A percentile compares a stretch with the other conserved stretches of the same genome.
Evolutionary conservation across 2,113 vertebrate genomes (phyloP).

Genomic region (Lepisosteus oculatus): DNA sequence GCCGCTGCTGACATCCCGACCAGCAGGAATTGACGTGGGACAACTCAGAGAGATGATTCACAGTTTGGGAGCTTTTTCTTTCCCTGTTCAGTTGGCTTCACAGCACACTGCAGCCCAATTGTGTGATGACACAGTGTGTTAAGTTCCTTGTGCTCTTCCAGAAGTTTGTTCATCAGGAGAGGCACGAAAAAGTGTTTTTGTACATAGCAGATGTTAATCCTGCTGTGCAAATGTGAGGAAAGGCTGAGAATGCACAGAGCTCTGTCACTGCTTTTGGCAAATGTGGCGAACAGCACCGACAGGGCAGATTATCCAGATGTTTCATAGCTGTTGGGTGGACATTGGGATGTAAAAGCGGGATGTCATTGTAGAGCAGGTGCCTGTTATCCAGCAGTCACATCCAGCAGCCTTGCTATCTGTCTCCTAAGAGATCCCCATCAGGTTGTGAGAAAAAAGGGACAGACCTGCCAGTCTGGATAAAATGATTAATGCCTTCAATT

Average conservation of each 20-base stretch:
- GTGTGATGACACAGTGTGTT: too few species aligned
- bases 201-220: conserved; percentile 9
- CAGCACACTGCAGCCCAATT: too few species aligned
- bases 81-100: too few species aligned
- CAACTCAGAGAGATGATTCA: too few species aligned
- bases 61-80: too few species aligned
- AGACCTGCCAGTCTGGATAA: conserved; percentile 27
- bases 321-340: conserved; percentile 11
- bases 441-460: conserved; percentile 18
- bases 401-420: conserved; percentile 18
- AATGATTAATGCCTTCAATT: conserved; percentile 49
- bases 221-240: conserved; percentile 21
- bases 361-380: not conserved
- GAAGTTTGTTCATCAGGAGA: too few species aligned
- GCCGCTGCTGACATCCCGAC: too few species aligned
- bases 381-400: conserved; percentile 17
- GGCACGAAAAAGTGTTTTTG: not conserved
- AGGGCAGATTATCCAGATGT: conserved; percentile 6
- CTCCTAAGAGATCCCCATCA: conserved; percentile 36
- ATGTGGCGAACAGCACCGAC: conserved; percentile 29
- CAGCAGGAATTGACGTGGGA: too few species aligned
- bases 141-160: too few species aligned
- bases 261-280: not conserved
- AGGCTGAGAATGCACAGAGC: too few species aligned
- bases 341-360: conserved; percentile 26